Evolutionary conservation across 1,140 invertebrate species (phyloP), one percentile per base, ranked within the genome.

Genomic region (Drosophila prosaltans): DNA sequence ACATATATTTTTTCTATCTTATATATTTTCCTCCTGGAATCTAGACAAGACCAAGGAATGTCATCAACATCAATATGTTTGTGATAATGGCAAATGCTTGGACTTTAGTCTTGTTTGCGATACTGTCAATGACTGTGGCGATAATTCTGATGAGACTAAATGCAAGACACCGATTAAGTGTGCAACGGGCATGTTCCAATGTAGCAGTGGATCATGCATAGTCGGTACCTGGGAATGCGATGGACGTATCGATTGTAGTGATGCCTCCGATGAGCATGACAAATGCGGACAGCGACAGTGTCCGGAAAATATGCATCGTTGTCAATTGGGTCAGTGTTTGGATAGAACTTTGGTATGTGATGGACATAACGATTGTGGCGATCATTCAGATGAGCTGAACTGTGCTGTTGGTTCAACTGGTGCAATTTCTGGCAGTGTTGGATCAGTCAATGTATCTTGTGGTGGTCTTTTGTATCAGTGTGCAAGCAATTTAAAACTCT

Each of bases 41-140:
- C 0, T 41, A 92, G 89, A 91, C 69, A 69, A 76, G 16, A 69
- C 57, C 0, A 55, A 81, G 93, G 40, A 92, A 92, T 89, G 96
- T 32, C 91, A 92, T 32, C 10, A 21, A 9, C 79, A 90, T 21
- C 96, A 98, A 92, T 98, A 96, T 85, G 95, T 96, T 68, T 99
- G 99, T 93, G 95, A 96, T 28, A 99, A 99, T 93, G 95, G 96
- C 92, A 93, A 82, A 94, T 96, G 96, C 71, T 93, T 96, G 55
- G 94, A 93, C 2, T 81, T 85, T 0, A 91, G 93, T 24, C 95
- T 94, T 93, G 80, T 92, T 26, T 96, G 96, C 85, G 95, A 96
- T 76, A 93, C 94, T 0, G 45, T 45, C 0, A 89, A 94, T 60
- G 95, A 96, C 78, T 96, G 96, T 80, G 79, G 79, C 0, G 95